These are phyloP conservation scores for Rallus limicola DNA, from an alignment of 2,113 vertebrate species.

Conservation along the genomic window DNA sequence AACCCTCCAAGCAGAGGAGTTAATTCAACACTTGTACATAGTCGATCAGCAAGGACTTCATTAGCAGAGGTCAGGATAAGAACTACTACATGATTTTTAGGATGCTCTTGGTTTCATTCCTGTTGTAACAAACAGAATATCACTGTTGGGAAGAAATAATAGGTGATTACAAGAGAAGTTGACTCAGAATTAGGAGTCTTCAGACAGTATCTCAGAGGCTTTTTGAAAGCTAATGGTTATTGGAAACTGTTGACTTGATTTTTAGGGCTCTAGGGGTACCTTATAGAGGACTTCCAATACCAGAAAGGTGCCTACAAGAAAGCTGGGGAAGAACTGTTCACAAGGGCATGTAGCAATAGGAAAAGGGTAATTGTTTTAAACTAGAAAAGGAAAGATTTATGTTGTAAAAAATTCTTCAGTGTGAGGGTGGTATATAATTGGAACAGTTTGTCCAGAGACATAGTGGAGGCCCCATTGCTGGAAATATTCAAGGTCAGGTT, in stretches of 20 bases:
- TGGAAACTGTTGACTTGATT: neutral
- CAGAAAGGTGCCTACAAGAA: too few relatives aligned
- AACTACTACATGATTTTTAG: neutral
- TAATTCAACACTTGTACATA: neutral
- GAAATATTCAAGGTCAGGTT: too few relatives aligned
- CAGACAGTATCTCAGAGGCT: neutral
- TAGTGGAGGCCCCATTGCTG: too few relatives aligned
- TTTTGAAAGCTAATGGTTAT: neutral
- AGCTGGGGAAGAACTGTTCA: too few relatives aligned
- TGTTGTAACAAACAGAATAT: neutral
- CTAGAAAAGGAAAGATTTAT: too few relatives aligned
- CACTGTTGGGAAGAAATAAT: neutral
- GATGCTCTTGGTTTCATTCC: neutral
- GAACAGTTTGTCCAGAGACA: too few relatives aligned
- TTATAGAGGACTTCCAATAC: too few relatives aligned
- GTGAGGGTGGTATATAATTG: too few relatives aligned
- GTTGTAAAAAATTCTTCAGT: too few relatives aligned
- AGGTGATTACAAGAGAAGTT: neutral
- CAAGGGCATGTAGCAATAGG: too few relatives aligned
- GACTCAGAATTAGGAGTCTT: neutral
- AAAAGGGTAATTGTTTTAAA: too few relatives aligned
- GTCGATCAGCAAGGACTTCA: neutral
- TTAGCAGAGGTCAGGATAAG: neutral
- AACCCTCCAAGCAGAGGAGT: neutral
- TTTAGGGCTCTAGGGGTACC: too few relatives aligned